These are phyloP conservation scores for Porites australiensis DNA, from an alignment of 64 coral and sea anemone genomes.

Conservation along the genomic window DNA sequence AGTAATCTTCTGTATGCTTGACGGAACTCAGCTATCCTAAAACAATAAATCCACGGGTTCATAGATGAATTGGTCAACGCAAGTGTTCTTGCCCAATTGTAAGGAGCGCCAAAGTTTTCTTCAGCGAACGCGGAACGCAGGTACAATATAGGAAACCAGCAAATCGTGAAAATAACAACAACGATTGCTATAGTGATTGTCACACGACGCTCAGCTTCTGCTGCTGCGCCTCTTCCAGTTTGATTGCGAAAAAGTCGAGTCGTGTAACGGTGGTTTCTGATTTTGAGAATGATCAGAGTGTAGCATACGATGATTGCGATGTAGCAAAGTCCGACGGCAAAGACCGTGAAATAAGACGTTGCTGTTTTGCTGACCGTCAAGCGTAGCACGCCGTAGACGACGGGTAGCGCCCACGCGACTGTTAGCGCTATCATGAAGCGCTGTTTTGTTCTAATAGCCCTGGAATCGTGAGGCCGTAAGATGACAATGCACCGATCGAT, in stretches of 20 bases:
- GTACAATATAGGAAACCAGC: conserved; percentile 81
- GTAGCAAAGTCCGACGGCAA: conserved; percentile 77
- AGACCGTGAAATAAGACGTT: conserved; percentile 83
- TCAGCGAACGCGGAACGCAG: conserved; percentile 73
- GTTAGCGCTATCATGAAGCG: conserved; percentile 59
- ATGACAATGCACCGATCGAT: conserved; percentile 86
- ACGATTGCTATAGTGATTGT: conserved; percentile 86
- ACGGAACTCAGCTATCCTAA: conserved; percentile 87
- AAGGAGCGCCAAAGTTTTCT: conserved; percentile 63
- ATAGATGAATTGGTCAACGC: conserved; percentile 83
- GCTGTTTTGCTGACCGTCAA: conserved; percentile 71
- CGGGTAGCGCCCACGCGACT: conserved; percentile 63
- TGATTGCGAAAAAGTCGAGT: conserved; percentile 43
- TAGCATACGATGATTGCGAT: conserved; percentile 79
- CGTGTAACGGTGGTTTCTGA: conserved; percentile 56
- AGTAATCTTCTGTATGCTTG: conserved; percentile 73
- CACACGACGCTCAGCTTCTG: conserved; percentile 76
- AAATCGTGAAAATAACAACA: conserved; percentile 75
- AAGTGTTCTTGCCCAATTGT: conserved; percentile 87
- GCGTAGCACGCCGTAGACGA: conserved; percentile 69
- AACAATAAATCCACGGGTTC: conserved; percentile 95
- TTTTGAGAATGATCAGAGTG: conserved; percentile 72
- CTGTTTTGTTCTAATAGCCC: conserved; percentile 17
- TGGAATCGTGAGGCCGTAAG: conserved; percentile 53
- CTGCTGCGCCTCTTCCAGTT: not conserved